Base-by-base conservation (phyloP, 2,797 vertebrate species). In the Cygnus olor region DNA sequence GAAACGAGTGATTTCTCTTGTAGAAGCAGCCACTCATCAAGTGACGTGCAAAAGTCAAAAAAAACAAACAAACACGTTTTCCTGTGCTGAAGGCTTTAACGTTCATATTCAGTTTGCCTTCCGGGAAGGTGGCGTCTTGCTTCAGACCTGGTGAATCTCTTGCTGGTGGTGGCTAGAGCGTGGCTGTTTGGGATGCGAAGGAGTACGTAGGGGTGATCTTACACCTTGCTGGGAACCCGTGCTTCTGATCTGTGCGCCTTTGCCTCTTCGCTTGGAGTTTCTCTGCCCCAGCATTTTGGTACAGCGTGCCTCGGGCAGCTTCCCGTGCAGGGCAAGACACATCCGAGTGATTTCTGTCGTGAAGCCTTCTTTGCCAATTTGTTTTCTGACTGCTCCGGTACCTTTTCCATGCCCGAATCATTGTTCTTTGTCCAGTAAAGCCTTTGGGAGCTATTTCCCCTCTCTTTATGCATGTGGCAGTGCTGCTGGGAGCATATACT, bases 201-300 rank as follows among this genome's bases (percentile, higher is more conserved):
- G 45, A 17, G 6, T 16, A 36, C 0, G 1, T 27, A 68, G 65
- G 69, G 14, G 12, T 78, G 49, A 44, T 10, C 5, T 83, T 74
- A 13, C 1, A 2, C 10, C 20, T 56, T 0, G 3, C 10, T 57
- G 60, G 40, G 27, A 80, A 3, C 14, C 32, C 22, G 12, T 1
- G 2, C 17, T 80, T 78, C 58, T 51, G 20, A 47, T 82, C 38
- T 24, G 1, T 22, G 9, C 79, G 19, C 1, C 5, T 42, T 3
- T 51, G 4, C 8, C 24, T 19, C 17, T 53, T 57, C 13, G 1
- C 24, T 36, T 1, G 2, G 44, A 34, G 38, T 57, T 71, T 42
- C 18, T 76, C 22, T 80, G 11, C 28, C 16, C 24, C 36, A 54
- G 5, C 58, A 0, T 61, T 89, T 74, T 32, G 25, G 9, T 42